A percentile compares a stretch with the other conserved stretches of the same genome.
Conservation (phyloP, 2,797 vertebrate species). For the Bovichtus variegatus region DNA sequence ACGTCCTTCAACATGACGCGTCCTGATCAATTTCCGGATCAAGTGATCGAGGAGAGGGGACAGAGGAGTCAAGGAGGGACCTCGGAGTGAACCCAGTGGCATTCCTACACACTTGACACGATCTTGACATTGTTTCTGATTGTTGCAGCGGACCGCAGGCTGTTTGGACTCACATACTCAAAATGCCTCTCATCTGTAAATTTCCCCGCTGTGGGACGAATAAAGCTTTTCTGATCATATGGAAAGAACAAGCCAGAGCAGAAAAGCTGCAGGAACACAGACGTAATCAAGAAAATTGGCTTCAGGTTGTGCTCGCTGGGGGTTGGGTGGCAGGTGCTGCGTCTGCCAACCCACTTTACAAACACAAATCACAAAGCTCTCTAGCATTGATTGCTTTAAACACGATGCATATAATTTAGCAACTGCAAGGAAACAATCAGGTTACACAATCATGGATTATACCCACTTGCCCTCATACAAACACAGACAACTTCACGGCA, state of each 20-base stretch:
- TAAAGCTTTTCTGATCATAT: too few species aligned
- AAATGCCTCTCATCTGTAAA: constrained; percentile 13
- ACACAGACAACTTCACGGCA: not conserved
- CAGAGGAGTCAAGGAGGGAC: too few species aligned
- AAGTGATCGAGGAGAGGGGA: too few species aligned
- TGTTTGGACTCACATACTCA: constrained; percentile 15
- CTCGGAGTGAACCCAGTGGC: not conserved
- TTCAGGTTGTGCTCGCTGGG: constrained; percentile 29
- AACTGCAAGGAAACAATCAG: not conserved
- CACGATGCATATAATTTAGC: not conserved
- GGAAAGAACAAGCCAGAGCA: constrained; percentile 12
- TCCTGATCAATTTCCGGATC: too few species aligned
- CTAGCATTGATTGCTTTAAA: constrained; percentile 7
- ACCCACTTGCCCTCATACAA: not conserved
- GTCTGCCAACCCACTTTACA: not conserved
- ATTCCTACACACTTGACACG: constrained; percentile 4
- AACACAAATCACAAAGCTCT: constrained; percentile 5
- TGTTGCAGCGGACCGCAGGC: constrained; percentile 16
- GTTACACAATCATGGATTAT: not conserved
- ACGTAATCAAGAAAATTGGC: constrained; percentile 42
- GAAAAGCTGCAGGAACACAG: constrained; percentile 32
- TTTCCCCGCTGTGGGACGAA: too few species aligned
- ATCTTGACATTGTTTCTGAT: constrained; percentile 16
- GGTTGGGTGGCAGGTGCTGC: not conserved
- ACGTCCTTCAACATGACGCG: too few species aligned